A percentile compares a stretch with the other conserved stretches of the same genome.
Conservation (phyloP, 2,797 vertebrate species). For the Trachops cirrhosus region DNA sequence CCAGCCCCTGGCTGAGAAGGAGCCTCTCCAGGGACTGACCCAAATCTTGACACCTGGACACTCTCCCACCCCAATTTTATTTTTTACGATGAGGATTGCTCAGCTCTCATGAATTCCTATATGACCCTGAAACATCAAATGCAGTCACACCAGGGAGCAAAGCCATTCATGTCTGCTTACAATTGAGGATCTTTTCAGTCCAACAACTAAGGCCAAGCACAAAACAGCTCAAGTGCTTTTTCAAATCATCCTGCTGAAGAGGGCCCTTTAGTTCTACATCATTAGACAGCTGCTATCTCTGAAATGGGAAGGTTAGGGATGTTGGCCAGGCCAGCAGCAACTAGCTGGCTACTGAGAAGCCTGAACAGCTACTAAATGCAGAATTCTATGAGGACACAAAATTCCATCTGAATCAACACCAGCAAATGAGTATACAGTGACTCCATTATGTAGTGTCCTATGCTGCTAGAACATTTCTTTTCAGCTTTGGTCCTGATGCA, state of each 20-base stretch:
- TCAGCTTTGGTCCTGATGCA: not conserved
- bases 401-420: not conserved
- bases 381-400: not conserved
- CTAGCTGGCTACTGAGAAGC: not conserved
- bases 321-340: not conserved
- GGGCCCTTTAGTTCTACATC: not conserved
- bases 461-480: not conserved
- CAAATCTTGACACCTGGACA: not conserved
- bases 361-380: not conserved
- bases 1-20: not conserved
- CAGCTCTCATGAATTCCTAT: not conserved
- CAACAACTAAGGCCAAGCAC: not conserved
- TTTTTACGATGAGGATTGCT: not conserved
- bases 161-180: not conserved
- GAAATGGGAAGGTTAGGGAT: not conserved
- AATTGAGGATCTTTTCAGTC: conserved; percentile 9
- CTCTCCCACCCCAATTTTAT: not conserved
- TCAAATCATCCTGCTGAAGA: not conserved
- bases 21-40: not conserved
- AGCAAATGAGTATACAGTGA: not conserved
- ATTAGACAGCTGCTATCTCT: not conserved
- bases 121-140: not conserved
- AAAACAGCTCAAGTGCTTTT: not conserved
- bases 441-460: not conserved
- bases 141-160: not conserved